A percentile compares a stretch with the other conserved stretches of the same genome.
These are phyloP conservation scores for Notechis scutatus DNA, from an alignment of 2,113 vertebrate genomes.

Conservation along the genomic window DNA sequence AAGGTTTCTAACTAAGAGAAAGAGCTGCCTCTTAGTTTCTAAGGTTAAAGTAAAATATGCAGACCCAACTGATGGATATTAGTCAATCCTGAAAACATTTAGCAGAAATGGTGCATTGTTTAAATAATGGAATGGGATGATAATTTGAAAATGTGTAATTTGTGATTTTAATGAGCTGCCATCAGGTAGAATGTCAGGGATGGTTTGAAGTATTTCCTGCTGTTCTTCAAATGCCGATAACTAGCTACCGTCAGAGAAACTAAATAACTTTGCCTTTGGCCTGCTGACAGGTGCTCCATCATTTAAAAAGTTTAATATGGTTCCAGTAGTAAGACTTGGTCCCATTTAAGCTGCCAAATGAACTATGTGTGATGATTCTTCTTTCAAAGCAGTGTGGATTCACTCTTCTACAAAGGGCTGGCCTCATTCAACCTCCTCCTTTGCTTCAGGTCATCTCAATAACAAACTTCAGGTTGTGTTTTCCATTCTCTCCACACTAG, in stretches of 20 bases:
- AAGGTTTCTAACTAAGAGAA: not conserved
- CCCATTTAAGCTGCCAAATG: not conserved
- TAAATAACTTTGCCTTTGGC: not conserved
- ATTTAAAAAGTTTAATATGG: not conserved
- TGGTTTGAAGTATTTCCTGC: constrained; percentile 1
- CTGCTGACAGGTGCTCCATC: not conserved
- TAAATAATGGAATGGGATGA: not conserved
- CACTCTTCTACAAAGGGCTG: not conserved
- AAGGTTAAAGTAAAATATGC: not conserved
- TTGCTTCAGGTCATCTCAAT: not conserved
- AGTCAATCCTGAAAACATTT: constrained; percentile 26
- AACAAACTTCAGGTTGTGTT: not conserved
- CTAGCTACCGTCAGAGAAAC: not conserved
- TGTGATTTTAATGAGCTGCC: constrained; percentile 8
- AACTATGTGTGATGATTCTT: not conserved
- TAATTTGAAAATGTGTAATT: not conserved
- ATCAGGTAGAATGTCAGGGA: not conserved
- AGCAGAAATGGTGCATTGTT: not conserved
- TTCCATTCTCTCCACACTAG: not conserved
- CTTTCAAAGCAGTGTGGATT: not conserved
- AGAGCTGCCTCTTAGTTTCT: not conserved
- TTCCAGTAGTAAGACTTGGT: not conserved
- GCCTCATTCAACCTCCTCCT: not conserved
- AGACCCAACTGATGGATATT: not conserved
- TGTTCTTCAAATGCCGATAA: not conserved